A percentile compares a stretch with the other conserved stretches of the same genome.
phyloP scores from a whole-genome alignment of 1,140 invertebrate species.

The Diorhabda carinulata region DNA sequence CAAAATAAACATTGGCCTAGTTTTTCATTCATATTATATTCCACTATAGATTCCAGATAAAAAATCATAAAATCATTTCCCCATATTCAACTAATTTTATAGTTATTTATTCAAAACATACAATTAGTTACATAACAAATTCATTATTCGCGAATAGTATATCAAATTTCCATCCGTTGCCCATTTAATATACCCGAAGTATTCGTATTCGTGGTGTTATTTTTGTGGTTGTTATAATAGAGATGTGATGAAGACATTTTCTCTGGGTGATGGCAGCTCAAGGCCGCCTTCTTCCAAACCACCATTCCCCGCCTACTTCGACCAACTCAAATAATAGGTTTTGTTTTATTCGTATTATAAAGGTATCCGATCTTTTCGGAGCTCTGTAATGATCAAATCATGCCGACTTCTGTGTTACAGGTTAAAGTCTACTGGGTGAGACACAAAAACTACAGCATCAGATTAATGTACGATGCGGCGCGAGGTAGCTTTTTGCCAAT shows the following conservation, averaged over 20 bases:
- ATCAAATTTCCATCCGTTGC: no score
- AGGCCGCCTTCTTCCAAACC: constrained; percentile 10
- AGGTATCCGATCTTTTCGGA: constrained; percentile 11
- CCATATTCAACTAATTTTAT: no score
- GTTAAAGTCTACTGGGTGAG: constrained; percentile 6
- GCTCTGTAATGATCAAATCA: constrained; percentile 13
- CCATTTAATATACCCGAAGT: no score
- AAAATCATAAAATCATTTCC: no score
- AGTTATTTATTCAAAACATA: no score
- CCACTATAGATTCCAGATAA: no score
- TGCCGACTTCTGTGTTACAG: constrained; percentile 18
- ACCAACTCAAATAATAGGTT: constrained; percentile 20
- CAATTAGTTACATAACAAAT: no score
- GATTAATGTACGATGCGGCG: neutral
- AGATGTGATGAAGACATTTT: constrained; percentile 15
- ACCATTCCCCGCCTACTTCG: constrained; percentile 4
- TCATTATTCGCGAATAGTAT: no score
- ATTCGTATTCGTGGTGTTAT: neutral
- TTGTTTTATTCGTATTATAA: constrained; percentile 13
- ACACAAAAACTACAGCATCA: neutral
- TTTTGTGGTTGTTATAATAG: neutral
- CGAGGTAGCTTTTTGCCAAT: neutral
- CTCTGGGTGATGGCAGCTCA: constrained; percentile 16
- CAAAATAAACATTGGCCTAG: no score
- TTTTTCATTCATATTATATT: no score